Evolutionary conservation across 2,113 vertebrate species (phyloP).

Genomic region (Peromyscus leucopus): DNA sequence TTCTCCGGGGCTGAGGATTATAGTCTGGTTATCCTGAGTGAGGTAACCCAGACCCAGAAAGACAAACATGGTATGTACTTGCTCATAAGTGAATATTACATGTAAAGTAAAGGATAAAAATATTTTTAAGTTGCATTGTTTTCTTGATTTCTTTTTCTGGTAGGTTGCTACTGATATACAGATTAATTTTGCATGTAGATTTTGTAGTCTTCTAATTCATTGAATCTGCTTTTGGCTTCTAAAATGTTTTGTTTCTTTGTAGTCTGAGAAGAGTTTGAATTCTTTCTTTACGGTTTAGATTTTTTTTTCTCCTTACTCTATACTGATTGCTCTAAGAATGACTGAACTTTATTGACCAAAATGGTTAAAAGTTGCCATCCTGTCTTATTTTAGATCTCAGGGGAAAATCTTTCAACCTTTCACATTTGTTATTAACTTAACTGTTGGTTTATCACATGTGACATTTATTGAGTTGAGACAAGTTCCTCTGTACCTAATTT

Average conservation of each 20-base stretch:
- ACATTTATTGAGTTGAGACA: background rate
- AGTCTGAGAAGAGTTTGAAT: background rate
- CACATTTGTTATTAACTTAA: background rate
- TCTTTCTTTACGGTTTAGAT: background rate
- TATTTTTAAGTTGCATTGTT: background rate
- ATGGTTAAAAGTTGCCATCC: background rate
- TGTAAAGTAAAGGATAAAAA: background rate
- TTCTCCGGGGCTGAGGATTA: no score
- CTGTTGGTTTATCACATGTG: background rate
- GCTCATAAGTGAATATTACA: no score
- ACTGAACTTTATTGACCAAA: background rate
- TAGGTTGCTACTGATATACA: background rate
- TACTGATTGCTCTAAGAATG: background rate
- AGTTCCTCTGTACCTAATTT: background rate
- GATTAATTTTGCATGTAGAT: background rate
- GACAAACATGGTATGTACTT: background rate
- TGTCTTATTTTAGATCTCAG: background rate
- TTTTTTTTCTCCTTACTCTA: background rate
- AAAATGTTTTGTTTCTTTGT: background rate
- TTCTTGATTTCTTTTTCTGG: background rate
- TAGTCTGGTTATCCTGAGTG: no score
- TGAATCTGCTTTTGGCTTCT: background rate
- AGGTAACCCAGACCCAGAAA: no score
- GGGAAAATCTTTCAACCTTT: background rate
- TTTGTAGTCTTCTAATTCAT: background rate